Conservation (phyloP, 2,888 invertebrate species). For the Epinotia ramella region DNA sequence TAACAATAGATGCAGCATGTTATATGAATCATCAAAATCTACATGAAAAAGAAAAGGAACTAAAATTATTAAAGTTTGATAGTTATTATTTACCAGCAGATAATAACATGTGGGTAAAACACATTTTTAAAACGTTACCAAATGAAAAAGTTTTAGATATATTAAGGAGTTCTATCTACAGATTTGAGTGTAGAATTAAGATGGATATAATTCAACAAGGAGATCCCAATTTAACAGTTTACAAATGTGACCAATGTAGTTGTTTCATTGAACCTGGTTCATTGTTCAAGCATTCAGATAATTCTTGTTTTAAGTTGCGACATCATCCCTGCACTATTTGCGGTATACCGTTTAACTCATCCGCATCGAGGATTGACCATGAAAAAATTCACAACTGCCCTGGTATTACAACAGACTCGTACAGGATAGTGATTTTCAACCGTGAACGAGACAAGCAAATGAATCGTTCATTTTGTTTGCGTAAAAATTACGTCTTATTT, state of each 20-base stretch:
- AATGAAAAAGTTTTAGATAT: conserved; percentile 53
- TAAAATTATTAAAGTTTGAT: conserved; percentile 61
- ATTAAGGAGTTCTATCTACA: conserved; percentile 65
- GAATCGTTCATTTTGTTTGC: conserved; percentile 55
- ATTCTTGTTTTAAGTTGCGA: conserved; percentile 56
- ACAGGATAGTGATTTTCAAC: conserved; percentile 67
- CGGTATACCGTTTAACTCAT: conserved; percentile 61
- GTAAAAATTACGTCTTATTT: conserved; percentile 60
- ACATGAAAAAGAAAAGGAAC: conserved; percentile 50
- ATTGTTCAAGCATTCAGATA: conserved; percentile 60
- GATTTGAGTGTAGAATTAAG: conserved; percentile 66
- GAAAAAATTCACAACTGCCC: conserved; percentile 59
- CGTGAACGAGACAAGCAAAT: conserved; percentile 56
- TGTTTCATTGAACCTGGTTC: conserved; percentile 58
- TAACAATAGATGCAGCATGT: conserved; percentile 55
- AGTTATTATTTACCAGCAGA: conserved; percentile 62
- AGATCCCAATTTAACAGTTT: conserved; percentile 56
- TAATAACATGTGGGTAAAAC: conserved; percentile 64
- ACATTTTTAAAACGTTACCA: conserved; percentile 61
- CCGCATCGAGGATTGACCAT: conserved; percentile 56
- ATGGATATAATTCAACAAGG: conserved; percentile 66
- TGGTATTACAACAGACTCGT: conserved; percentile 54
- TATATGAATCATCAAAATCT: conserved; percentile 55
- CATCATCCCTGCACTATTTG: conserved; percentile 64
- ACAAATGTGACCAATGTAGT: conserved; percentile 68